Evolutionary conservation across 2,113 vertebrate species (phyloP).

Genomic region (Sphyrna mokarran): DNA sequence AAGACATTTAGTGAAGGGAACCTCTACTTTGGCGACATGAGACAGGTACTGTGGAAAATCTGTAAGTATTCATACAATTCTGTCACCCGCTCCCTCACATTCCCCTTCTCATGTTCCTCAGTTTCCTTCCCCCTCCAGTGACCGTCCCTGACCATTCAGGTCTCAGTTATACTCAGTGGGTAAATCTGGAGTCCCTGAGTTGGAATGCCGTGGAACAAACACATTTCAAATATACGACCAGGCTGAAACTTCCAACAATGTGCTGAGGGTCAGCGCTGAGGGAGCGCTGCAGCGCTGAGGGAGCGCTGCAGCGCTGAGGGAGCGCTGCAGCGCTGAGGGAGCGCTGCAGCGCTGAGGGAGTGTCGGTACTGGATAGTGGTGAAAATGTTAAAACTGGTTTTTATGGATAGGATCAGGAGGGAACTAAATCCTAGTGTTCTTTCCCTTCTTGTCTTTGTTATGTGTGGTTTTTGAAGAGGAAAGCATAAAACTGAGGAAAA

Average conservation of each 20-base stretch:
- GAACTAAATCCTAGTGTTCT: too few relatives aligned
- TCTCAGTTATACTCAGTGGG: not conserved
- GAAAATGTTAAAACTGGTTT: not conserved
- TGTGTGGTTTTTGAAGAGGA: too few relatives aligned
- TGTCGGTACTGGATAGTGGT: not conserved
- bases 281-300: too few relatives aligned
- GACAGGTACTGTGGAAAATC: conserved; percentile 59
- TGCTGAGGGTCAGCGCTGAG: not conserved
- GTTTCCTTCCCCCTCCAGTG: not conserved
- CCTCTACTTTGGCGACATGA: conserved; percentile 84
- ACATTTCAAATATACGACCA: not conserved
- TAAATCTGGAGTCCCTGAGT: not conserved
- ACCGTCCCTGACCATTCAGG: not conserved
- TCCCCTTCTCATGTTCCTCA: rapidly evolving
- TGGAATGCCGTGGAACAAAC: too few relatives aligned
- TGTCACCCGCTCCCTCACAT: not conserved
- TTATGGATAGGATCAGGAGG: too few relatives aligned
- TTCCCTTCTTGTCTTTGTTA: too few relatives aligned
- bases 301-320: too few relatives aligned
- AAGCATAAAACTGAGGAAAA: too few relatives aligned
- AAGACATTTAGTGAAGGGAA: conserved; percentile 81
- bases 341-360: too few relatives aligned
- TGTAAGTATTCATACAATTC: not conserved
- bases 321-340: too few relatives aligned
- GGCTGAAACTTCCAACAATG: not conserved